Percentiles rank a stretch among this genome's conserved stretches.
Evolutionary conservation across 2,113 vertebrate genomes (phyloP).

Genomic region (Labrus mixtus): DNA sequence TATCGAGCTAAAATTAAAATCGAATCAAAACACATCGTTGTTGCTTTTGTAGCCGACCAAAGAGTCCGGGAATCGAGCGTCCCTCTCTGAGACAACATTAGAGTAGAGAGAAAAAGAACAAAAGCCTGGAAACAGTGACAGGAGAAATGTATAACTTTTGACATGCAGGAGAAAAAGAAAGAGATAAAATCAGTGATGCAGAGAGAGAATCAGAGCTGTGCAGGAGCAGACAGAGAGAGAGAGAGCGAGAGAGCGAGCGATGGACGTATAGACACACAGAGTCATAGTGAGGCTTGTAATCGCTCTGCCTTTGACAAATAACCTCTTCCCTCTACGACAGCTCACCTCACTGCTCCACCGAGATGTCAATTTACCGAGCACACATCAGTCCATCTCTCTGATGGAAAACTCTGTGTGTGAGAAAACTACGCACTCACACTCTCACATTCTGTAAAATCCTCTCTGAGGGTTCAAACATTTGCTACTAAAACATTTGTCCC

Average conservation of each 20-base stretch:
- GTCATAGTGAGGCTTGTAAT: conserved; percentile 22
- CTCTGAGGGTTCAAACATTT: neutral
- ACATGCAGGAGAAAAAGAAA: neutral
- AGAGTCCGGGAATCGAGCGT: neutral
- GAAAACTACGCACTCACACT: neutral
- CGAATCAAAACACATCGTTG: neutral
- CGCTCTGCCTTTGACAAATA: conserved; percentile 32
- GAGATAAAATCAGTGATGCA: neutral
- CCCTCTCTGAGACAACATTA: neutral
- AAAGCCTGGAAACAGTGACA: neutral
- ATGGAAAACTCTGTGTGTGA: conserved; percentile 13
- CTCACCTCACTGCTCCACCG: conserved; percentile 33
- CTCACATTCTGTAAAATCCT: neutral
- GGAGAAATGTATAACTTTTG: conserved; percentile 6
- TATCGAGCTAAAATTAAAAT: neutral
- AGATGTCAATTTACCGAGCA: conserved; percentile 41
- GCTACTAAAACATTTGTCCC: conserved; percentile 10
- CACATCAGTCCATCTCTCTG: conserved; percentile 15
- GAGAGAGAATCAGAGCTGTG: conserved; percentile 31
- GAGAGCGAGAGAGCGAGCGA: neutral
- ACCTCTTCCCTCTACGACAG: conserved; percentile 23
- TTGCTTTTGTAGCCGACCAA: neutral
- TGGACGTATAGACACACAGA: neutral
- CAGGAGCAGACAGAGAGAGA: neutral
- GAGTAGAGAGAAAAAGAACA: neutral